phyloP scores from a whole-genome alignment of 2,888 invertebrate species.

The Campoplex nolae region DNA sequence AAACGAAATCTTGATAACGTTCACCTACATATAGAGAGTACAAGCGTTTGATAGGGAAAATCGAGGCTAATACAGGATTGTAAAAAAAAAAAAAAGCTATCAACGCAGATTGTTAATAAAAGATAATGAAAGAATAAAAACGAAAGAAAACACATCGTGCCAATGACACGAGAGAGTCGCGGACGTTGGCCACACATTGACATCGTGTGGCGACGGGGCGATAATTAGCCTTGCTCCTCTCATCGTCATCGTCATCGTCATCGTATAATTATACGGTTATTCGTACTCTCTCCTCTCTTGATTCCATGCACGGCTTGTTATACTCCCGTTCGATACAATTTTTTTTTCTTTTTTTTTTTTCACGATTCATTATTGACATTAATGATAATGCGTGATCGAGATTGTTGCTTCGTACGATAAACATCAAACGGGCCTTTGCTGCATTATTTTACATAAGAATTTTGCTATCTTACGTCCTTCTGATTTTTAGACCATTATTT shows the following conservation, averaged over 20 bases:
- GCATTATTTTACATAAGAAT: neutral
- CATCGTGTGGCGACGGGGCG: slow-evolving; percentile 20
- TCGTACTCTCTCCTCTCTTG: slow-evolving; percentile 12
- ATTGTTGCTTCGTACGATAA: slow-evolving; percentile 1
- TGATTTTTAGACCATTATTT: neutral
- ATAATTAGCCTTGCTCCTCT: slow-evolving; percentile 63
- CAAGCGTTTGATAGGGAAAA: slow-evolving; percentile 40
- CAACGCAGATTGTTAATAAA: neutral
- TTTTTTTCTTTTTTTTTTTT: slow-evolving; percentile 35
- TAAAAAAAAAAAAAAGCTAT: slow-evolving; percentile 18
- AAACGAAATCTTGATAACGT: slow-evolving; percentile 71
- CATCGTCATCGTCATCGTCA: slow-evolving; percentile 59
- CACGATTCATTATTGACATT: slow-evolving; percentile 59
- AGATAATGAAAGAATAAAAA: slow-evolving; percentile 12
- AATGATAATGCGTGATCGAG: slow-evolving; percentile 54
- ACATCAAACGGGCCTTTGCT: slow-evolving; percentile 12
- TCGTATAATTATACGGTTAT: slow-evolving; percentile 59
- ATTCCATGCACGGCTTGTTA: slow-evolving; percentile 37
- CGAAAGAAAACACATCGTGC: slow-evolving; percentile 28
- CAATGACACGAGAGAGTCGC: slow-evolving; percentile 55
- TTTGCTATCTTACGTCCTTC: slow-evolving; percentile 24
- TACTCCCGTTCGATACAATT: slow-evolving; percentile 45
- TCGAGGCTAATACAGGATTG: slow-evolving; percentile 44
- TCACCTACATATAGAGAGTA: slow-evolving; percentile 59
- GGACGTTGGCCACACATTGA: slow-evolving; percentile 51